Evolutionary conservation across 2,113 vertebrate genomes (phyloP), one percentile per base, ranked within the genome.

Genomic region (Ammodytes marinus): DNA sequence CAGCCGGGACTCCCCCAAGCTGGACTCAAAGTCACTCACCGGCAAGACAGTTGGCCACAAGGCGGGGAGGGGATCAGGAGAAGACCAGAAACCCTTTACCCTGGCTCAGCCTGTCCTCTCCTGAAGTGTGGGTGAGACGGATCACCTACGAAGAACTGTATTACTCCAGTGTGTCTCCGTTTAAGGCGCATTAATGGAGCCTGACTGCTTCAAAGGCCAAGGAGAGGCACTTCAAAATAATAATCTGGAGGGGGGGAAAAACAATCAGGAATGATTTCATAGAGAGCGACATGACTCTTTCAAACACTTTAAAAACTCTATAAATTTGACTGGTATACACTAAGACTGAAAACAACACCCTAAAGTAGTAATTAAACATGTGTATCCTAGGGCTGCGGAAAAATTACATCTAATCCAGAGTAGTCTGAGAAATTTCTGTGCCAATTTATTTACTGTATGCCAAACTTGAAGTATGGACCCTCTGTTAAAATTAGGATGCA

Each of bases 1-100:
- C 84, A 92, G 93, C 94, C 90, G 88, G 92, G 91, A 88, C 84
- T 80, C 85, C 89, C 27, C 92, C 88, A 88, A 90, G 84, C 85
- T 68, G 91, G 86, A 83, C 70, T 79, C 43, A 63, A 27, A 27
- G 70, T 79, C 59, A 69, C 69, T 91, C 83, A 76, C 78, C 2
- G 73, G 85, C 79, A 63, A 63, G 27, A 82, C 50, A 57, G 43
- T 3, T 63, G 49, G 79, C 75, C 79, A 67, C 50, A 67, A 53
- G 61, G 43, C 45, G 55, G 47, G 55, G 27, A 68, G 27, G 70
- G 74, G 57, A 67, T 69, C 3, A 8, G 39, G 66, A 71, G 12
- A 72, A 61, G 45, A 69, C 27, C 19, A 54, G 55, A 37, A 86
- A 74, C 45, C 78, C 57, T 61, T 73, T 78, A 77, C 66, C 77